These are phyloP conservation scores for Peribatodes rhomboidaria DNA, from an alignment of 2,888 invertebrate genomes.

Conservation along the genomic window DNA sequence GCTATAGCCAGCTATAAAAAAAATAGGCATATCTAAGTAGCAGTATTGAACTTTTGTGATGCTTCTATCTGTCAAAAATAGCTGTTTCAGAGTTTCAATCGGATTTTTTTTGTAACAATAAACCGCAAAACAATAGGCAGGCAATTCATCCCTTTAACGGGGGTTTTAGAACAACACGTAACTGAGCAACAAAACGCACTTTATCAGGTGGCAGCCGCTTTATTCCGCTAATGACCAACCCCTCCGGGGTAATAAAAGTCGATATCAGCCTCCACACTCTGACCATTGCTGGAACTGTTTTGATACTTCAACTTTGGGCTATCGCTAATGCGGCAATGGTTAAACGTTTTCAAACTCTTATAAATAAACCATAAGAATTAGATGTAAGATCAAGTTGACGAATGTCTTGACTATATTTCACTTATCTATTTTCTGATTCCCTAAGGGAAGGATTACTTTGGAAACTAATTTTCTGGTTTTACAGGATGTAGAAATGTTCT, in stretches of 20 bases:
- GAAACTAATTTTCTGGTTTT: too few species aligned
- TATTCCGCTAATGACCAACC: constrained; percentile 85
- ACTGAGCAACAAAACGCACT: constrained; percentile 86
- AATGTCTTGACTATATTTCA: too few species aligned
- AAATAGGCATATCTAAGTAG: too few species aligned
- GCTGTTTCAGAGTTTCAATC: not conserved
- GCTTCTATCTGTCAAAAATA: not conserved
- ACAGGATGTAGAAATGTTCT: too few species aligned
- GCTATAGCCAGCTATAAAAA: too few species aligned
- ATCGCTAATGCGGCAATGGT: too few species aligned
- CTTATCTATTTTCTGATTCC: too few species aligned
- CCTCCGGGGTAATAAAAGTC: constrained; percentile 85
- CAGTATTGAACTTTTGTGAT: not conserved
- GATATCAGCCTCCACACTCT: constrained; percentile 75
- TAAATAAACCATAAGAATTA: too few species aligned
- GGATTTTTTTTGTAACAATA: constrained; percentile 16
- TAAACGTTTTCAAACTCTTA: too few species aligned
- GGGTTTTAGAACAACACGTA: constrained; percentile 51
- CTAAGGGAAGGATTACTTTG: too few species aligned
- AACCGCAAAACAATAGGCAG: constrained; percentile 26
- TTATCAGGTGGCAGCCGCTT: constrained; percentile 86
- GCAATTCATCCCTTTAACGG: constrained; percentile 40
- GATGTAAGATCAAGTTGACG: too few species aligned
- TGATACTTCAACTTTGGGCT: constrained; percentile 61
- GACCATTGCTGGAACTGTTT: constrained; percentile 50